Conservation (phyloP, 2,113 vertebrate species). For the Heterocephalus glaber region DNA sequence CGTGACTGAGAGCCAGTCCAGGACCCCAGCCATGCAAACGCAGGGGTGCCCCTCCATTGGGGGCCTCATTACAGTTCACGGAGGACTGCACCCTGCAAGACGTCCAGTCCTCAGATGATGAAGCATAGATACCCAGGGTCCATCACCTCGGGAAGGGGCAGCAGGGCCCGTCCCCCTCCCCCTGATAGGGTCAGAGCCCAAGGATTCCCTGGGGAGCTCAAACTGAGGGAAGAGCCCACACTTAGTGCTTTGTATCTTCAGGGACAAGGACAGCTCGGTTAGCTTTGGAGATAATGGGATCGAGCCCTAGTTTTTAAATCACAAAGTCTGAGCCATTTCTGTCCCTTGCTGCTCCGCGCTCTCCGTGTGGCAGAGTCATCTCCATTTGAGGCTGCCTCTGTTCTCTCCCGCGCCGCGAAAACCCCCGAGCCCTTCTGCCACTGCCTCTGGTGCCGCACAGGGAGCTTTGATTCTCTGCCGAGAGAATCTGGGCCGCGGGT, state of each 20-base stretch:
- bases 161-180: background rate
- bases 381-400: background rate
- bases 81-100: background rate
- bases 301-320: background rate
- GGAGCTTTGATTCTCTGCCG: background rate
- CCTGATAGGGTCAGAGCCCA: background rate
- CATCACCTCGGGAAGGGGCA: fast-evolving
- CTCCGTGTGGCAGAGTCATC: fast-evolving
- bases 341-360: fast-evolving
- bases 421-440: background rate
- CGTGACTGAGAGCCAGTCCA: fast-evolving
- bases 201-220: background rate
- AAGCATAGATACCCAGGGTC: fast-evolving
- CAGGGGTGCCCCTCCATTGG: fast-evolving
- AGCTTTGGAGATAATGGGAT: background rate
- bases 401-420: background rate
- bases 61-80: fast-evolving
- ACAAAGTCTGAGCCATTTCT: background rate
- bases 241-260: background rate
- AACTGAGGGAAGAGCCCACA: fast-evolving
- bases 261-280: background rate
- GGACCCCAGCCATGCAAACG: fast-evolving
- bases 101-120: fast-evolving
- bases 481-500: background rate
- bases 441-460: background rate